These are phyloP conservation scores for Hoplias malabaricus DNA, from an alignment of 2,113 vertebrate species.

Conservation along the genomic window DNA sequence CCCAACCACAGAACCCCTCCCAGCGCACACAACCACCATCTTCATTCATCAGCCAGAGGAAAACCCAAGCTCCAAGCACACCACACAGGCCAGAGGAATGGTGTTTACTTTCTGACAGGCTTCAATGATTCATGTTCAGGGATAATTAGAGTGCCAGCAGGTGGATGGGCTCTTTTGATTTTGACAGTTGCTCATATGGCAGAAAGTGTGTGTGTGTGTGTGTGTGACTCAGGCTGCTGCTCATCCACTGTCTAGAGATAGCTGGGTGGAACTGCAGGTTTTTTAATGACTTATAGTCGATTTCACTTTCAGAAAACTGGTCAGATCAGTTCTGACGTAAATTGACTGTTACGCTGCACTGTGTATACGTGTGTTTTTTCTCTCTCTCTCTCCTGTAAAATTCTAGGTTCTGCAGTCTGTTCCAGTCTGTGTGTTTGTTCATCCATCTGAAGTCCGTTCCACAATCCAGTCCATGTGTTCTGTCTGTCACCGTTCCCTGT, in stretches of 20 bases:
- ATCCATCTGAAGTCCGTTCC: too few relatives aligned
- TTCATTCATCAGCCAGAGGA: conserved; percentile 12
- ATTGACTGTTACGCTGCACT: too few relatives aligned
- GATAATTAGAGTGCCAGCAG: conserved; percentile 42
- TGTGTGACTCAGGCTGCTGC: background rate
- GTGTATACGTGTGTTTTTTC: too few relatives aligned
- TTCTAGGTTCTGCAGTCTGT: too few relatives aligned
- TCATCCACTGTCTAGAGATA: background rate
- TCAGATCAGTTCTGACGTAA: background rate
- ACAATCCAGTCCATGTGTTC: too few relatives aligned
- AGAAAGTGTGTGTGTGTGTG: background rate
- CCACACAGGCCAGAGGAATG: conserved; percentile 32
- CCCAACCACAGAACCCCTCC: conserved; percentile 20
- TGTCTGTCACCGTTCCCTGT: too few relatives aligned
- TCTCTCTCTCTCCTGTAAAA: too few relatives aligned
- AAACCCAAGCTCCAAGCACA: conserved; percentile 5
- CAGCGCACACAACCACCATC: background rate
- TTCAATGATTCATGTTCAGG: conserved; percentile 32
- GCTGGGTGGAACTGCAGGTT: background rate
- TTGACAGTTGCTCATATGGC: conserved; percentile 19
- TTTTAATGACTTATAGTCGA: background rate
- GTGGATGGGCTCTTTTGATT: conserved; percentile 27
- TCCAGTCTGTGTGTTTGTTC: too few relatives aligned
- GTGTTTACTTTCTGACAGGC: conserved; percentile 29
- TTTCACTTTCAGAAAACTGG: background rate